These are phyloP conservation scores for Hylia prasina DNA, from an alignment of 2,113 vertebrate species.

Conservation along the genomic window DNA sequence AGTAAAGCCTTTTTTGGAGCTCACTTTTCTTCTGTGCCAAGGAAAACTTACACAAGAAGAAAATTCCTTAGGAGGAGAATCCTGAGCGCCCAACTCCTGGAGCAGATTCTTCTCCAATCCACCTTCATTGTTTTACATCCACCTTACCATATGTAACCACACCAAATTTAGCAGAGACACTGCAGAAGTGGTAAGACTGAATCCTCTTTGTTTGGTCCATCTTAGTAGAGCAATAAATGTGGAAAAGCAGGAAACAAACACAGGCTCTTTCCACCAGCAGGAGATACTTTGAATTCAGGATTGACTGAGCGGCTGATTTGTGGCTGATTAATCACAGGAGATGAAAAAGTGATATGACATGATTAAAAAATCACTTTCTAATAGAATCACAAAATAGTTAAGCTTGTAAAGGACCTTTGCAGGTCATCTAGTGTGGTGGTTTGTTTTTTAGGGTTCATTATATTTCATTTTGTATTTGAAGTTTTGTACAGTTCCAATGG, in stretches of 20 bases:
- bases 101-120: neutral
- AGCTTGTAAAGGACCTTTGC: neutral
- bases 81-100: neutral
- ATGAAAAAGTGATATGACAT: neutral
- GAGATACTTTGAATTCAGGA: neutral
- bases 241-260: neutral
- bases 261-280: neutral
- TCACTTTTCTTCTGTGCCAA: neutral
- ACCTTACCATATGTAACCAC: neutral
- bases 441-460: no score
- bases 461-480: no score
- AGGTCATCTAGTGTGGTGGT: neutral
- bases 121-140: neutral
- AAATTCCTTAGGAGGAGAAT: neutral
- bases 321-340: neutral
- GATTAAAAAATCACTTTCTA: neutral
- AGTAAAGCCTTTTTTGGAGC: neutral
- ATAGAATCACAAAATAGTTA: neutral
- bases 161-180: neutral
- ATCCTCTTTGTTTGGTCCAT: neutral
- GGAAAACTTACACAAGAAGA: neutral
- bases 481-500: no score
- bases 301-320: neutral
- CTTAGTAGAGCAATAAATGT: neutral
- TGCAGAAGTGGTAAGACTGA: neutral